Percentiles rank a stretch among this genome's conserved stretches.
phyloP scores from a whole-genome alignment of 2,888 invertebrate species.

The Helicoverpa assulta region DNA sequence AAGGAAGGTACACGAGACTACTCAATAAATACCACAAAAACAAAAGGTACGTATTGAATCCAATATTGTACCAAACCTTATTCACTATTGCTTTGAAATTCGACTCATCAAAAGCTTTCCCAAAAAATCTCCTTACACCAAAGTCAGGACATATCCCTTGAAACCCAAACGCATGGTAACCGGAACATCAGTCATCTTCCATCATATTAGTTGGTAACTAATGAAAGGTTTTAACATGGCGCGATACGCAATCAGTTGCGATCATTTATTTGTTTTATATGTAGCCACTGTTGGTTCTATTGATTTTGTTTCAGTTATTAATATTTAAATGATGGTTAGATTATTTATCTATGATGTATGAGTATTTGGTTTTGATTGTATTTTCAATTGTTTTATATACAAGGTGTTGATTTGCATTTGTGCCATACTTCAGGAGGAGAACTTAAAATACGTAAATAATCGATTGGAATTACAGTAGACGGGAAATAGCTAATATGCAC shows the following conservation, averaged over 20 bases:
- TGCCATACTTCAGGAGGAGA: too few relatives aligned
- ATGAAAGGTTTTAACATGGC: constrained; percentile 64
- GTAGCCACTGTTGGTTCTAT: constrained; percentile 30
- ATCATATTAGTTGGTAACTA: constrained; percentile 67
- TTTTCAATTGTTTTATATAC: too few relatives aligned
- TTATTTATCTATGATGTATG: constrained; percentile 6
- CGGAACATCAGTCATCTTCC: constrained; percentile 61
- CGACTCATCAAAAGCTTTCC: not conserved
- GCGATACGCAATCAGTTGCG: constrained; percentile 48
- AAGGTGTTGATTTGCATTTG: too few relatives aligned
- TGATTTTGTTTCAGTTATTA: constrained; percentile 30
- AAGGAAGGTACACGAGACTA: too few relatives aligned
- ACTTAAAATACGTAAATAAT: too few relatives aligned
- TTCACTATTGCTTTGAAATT: constrained; percentile 41
- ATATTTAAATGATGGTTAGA: constrained; percentile 23
- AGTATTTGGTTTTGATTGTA: not conserved
- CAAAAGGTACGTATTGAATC: too few relatives aligned
- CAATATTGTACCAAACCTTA: too few relatives aligned
- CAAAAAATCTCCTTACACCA: not conserved
- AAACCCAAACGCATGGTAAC: constrained; percentile 23
- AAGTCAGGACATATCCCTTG: constrained; percentile 27
- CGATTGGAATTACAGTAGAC: too few relatives aligned
- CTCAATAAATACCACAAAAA: too few relatives aligned
- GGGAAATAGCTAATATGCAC: too few relatives aligned
- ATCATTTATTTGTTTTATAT: constrained; percentile 40